Evolutionary conservation across 2,797 vertebrate species (phyloP), one percentile per base, ranked within the genome.

Genomic region (Varecia variegata): DNA sequence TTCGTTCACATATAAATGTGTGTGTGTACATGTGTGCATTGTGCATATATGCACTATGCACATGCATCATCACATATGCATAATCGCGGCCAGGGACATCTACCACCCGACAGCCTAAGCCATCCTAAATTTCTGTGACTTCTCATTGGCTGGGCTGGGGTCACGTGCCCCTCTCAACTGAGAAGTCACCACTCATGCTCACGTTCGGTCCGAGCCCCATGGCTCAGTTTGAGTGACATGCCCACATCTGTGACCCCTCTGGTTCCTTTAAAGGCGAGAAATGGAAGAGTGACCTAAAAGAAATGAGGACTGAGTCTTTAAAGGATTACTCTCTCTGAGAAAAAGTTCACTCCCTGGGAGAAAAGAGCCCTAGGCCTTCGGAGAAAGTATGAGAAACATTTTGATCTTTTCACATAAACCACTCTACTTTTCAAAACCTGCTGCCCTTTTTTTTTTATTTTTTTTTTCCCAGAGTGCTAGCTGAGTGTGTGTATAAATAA

Each of bases 301-400:
- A 87, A 88, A 76, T 52, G 94, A 94, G 58, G 74, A 74, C 79
- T 71, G 88, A 67, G 71, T 81, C 62, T 95, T 92, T 85, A 50
- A 88, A 96, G 96, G 87, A 93, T 71, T 77, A 73, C 65, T 35
- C 23, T 96, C 82, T 90, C 65, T 0, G 80, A 94, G 96, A 90
- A 79, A 91, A 94, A 71, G 88, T 67, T 84, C 76, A 18, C 84
- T 79, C 89, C 89, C 87, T n/a, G 94, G 84, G 96, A 95, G 87
- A 94, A 94, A 85, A 92, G 92, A 93, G 93, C 96, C 91, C 79
- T 83, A n/a, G 84, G 93, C 93, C 94, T 92, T 93, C 32, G 58
- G 88, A 95, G 89, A 90, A 97, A 85, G 90, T 93, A 90, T 90
- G 92, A 95, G 92, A 94, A 92, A 77, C 85, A 90, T 96, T 96